Conservation (phyloP, 1,140 invertebrate genomes). For the Euura lappo region DNA sequence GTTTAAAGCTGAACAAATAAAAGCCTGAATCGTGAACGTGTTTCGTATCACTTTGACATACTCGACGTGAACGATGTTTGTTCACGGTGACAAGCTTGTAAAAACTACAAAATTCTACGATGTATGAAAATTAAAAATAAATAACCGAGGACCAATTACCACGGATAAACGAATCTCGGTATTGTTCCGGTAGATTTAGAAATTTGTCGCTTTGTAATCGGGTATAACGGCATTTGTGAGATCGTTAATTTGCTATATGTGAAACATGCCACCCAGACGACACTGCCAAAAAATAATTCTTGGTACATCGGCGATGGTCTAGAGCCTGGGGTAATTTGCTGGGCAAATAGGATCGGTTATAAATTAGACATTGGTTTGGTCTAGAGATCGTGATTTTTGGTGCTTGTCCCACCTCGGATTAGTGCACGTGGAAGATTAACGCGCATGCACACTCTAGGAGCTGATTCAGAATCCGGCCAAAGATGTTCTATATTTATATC, state of each 20-base stretch:
- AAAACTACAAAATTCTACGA: constrained; percentile 16
- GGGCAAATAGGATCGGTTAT: constrained; percentile 6
- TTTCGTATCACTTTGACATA: constrained; percentile 26
- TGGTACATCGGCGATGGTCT: not conserved
- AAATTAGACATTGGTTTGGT: not conserved
- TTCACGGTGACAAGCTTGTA: constrained; percentile 23
- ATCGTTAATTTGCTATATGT: not conserved
- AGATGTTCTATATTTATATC: not conserved
- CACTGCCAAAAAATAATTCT: not conserved
- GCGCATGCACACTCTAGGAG: not conserved
- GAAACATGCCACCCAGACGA: not conserved
- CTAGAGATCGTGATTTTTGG: not conserved
- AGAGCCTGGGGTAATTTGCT: not conserved
- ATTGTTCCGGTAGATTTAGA: not conserved
- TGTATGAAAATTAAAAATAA: not conserved
- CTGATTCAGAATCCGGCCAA: not conserved
- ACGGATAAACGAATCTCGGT: not conserved
- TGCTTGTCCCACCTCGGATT: not conserved
- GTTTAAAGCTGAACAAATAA: not conserved
- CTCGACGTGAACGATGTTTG: constrained; percentile 20
- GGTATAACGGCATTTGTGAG: no score
- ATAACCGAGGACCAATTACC: not conserved
- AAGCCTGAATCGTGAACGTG: not conserved
- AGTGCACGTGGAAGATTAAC: not conserved
- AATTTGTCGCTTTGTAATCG: not conserved